Evolutionary conservation across 2,113 vertebrate species (phyloP), one percentile per base, ranked within the genome.

Genomic region (Lichenostomus cassidix): DNA sequence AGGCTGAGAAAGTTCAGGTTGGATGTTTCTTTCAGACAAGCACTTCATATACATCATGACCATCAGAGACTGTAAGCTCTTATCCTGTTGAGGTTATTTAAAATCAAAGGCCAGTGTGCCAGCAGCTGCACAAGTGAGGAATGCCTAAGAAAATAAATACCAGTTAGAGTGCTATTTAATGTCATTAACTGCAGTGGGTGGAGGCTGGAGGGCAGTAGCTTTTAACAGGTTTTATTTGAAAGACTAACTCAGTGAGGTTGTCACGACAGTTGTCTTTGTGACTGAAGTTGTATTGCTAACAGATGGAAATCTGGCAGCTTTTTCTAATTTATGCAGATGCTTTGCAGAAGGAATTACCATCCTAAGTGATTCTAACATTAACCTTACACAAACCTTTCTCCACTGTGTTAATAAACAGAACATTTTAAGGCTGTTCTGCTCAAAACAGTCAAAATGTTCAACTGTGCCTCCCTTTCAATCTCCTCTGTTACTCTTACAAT

Each of bases 161-260:
- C 91, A 94, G 96, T 96, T 97, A 96, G 95, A 96, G 95, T 94
- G 94, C 78, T 90, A 95, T 97, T 97, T 97, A 97, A 97, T 96
- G 96, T 93, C 17, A 85, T 97, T 97, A 96, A 97, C 96, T 92
- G 78, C 95, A 95, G 90, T 96, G 96, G 95, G 95, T 83, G 91
- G 96, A 97, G 96, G 97, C 93, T 97, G 96, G 93, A 97, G 97
- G 95, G 96, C 96, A 98, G 97, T 95, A 97, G 96, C 94, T 97
- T 98, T 98, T 98, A 98, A 97, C 97, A 97, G 97, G 95, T 98
- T 98, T 97, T 97, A 97, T 97, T 98, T 97, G 97, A 97, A 98
- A 98, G 96, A 97, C 97, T 98, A 95, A 97, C 97, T 97, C 79
- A n/a, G 93, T 96, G 95, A 95, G 97, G 95, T 97, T 98, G 97